Evolutionary conservation across 2,797 vertebrate species (phyloP).

Genomic region (Phrynocephalus forsythii): DNA sequence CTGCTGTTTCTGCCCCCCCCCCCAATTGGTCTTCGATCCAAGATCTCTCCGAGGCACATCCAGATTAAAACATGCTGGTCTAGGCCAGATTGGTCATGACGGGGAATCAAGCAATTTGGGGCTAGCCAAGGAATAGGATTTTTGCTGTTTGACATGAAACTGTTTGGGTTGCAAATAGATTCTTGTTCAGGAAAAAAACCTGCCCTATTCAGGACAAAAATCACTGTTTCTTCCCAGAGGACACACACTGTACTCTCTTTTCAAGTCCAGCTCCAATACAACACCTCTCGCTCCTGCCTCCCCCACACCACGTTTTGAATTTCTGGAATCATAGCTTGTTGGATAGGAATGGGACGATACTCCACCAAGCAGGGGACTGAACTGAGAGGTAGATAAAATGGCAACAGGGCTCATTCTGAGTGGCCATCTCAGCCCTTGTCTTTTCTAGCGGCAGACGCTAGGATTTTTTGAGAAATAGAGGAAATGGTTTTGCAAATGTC

Average conservation of each 20-base stretch:
- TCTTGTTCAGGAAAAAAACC: background rate
- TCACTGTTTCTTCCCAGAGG: background rate
- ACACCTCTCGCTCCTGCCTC: background rate
- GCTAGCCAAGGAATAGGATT: background rate
- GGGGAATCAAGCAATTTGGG: background rate
- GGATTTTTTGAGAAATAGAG: constrained; percentile 33
- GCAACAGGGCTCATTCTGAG: background rate
- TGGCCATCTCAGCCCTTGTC: background rate
- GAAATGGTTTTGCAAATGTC: constrained; percentile 47
- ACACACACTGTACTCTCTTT: background rate
- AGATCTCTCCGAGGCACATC: background rate
- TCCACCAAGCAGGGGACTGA: constrained; percentile 9
- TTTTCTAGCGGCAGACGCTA: constrained; percentile 3
- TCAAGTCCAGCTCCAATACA: background rate
- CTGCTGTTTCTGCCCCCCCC: background rate
- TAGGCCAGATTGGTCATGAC: background rate
- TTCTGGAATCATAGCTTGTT: background rate
- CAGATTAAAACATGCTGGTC: background rate
- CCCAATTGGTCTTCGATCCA: background rate
- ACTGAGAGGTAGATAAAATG: background rate
- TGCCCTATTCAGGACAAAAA: background rate
- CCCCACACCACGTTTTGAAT: no score
- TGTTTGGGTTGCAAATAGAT: background rate
- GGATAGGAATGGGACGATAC: background rate
- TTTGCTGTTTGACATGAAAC: background rate